Conservation (phyloP, 2,888 invertebrate species). For the Ypsolopha scabrella region DNA sequence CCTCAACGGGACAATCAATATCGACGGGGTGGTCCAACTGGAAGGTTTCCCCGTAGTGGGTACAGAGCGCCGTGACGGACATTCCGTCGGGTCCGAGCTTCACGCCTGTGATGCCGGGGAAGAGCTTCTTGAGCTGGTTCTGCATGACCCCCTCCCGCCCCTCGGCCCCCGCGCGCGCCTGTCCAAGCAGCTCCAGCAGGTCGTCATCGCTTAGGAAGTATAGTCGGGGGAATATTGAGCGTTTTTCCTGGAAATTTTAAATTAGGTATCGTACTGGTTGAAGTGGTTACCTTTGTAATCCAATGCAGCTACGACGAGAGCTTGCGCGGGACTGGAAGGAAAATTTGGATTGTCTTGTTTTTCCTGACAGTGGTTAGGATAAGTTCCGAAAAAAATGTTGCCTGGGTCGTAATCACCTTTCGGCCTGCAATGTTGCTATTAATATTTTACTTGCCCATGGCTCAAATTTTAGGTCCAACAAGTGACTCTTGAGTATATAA, state of each 20-base stretch:
- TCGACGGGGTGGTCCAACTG: constrained; percentile 75
- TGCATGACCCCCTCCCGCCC: constrained; percentile 85
- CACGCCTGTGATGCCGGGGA: constrained; percentile 89
- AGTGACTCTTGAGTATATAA: not conserved
- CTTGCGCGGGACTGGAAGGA: too few relatives aligned
- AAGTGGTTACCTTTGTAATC: too few relatives aligned
- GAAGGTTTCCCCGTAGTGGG: constrained; percentile 81
- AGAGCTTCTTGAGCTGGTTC: constrained; percentile 94
- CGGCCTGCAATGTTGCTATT: too few relatives aligned
- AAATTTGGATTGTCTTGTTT: too few relatives aligned
- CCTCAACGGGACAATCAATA: constrained; percentile 84
- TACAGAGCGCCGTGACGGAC: constrained; percentile 78
- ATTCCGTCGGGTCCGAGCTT: constrained; percentile 69
- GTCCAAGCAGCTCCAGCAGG: constrained; percentile 93
- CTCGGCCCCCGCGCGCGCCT: constrained; percentile 79
- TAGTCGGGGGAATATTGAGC: constrained; percentile 93
- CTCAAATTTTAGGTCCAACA: too few relatives aligned
- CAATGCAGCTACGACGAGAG: too few relatives aligned
- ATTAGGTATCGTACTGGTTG: too few relatives aligned
- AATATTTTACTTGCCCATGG: too few relatives aligned
- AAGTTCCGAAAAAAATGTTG: too few relatives aligned
- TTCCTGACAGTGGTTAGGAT: too few relatives aligned
- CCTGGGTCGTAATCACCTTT: too few relatives aligned
- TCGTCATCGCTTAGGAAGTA: constrained; percentile 99
- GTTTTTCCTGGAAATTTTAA: constrained; percentile 78